Evolutionary conservation across 2,888 invertebrate genomes (phyloP), one percentile per base, ranked within the genome.

Genomic region (Pharmacophagus antenor): DNA sequence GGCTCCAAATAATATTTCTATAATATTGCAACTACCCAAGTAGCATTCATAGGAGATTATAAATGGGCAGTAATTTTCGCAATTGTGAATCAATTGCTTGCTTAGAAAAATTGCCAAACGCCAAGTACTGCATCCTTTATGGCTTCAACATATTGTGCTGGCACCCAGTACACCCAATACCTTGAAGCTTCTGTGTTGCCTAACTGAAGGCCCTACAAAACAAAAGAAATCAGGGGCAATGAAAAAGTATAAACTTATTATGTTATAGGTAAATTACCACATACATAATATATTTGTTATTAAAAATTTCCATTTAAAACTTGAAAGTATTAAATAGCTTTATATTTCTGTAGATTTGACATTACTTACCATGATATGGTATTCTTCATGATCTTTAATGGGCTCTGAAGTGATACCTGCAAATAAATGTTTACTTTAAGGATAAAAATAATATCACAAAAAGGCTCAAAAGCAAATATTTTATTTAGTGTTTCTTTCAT

Each of bases 161-260:
- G 98, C 49, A 98, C 97, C 97, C 97, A 98, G 86, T 98, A 98
- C 63, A 98, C 94, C 96, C 97, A 98, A 84, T 97, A 97, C 67
- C 96, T 91, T 27, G 97, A 97, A 4, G 97, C 97, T 85, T 97
- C 97, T 53, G 97, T 97, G 8, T 97, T 95, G 17, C 98, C 97
- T 68, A 97, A 87, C 85, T 98, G 97, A 63, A 98, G 92, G 59
- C 95, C 97, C 96, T 97, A 85, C 3, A 44, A 3, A 74, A 76
- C 65, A 63, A 51, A 65, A 62, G 25, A 20, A 59, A 44, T 41
- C 44, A 57, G n/a, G 22, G 2, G 47, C 60, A 31, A 49, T 41
- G 25, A 61, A 41, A 37, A 44, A 61, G 27, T 57, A 18, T 23
- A n/a, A n/a, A n/a, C n/a, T n/a, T n/a, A n/a, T n/a, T n/a, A n/a